These are phyloP conservation scores for Ranitomeya variabilis DNA, from an alignment of 2,113 vertebrate genomes.

Conservation along the genomic window DNA sequence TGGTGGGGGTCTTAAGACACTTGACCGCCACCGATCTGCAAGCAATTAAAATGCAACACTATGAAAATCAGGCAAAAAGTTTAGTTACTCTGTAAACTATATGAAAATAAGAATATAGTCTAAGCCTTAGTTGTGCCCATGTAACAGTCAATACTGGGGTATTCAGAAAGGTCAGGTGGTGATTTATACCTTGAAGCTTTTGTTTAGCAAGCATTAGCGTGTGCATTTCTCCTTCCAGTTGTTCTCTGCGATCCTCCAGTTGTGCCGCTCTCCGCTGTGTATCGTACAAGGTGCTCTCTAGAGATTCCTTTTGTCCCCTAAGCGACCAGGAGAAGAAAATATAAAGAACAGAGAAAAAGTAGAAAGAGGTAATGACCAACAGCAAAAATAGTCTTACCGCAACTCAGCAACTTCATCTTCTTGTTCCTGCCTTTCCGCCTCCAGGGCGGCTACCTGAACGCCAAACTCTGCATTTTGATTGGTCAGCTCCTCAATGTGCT, in stretches of 20 bases:
- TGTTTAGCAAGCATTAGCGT: slow-evolving; percentile 68
- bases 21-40: too few species aligned
- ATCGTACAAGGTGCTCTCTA: slow-evolving; percentile 77
- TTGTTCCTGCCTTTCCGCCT: slow-evolving; percentile 71
- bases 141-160: not conserved
- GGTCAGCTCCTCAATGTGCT: slow-evolving; percentile 72
- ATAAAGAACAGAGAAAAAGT: not conserved
- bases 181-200: slow-evolving; percentile 75
- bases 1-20: too few species aligned
- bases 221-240: slow-evolving; percentile 71
- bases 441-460: slow-evolving; percentile 72
- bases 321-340: not conserved
- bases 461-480: slow-evolving; percentile 72
- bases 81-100: not conserved
- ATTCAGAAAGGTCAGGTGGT: not conserved
- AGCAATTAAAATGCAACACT: too few species aligned
- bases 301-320: slow-evolving; percentile 78
- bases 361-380: not conserved
- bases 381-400: slow-evolving; percentile 68
- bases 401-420: slow-evolving; percentile 74
- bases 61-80: too few species aligned
- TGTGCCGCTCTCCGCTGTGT: slow-evolving; percentile 70
- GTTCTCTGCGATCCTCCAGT: slow-evolving; percentile 70
- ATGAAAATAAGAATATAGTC: not conserved
- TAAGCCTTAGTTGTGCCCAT: not conserved